Percentiles rank a stretch among this genome's conserved stretches.
These are phyloP conservation scores for Pelecanoides urinatrix DNA, from an alignment of 2,113 vertebrate species.

Conservation along the genomic window DNA sequence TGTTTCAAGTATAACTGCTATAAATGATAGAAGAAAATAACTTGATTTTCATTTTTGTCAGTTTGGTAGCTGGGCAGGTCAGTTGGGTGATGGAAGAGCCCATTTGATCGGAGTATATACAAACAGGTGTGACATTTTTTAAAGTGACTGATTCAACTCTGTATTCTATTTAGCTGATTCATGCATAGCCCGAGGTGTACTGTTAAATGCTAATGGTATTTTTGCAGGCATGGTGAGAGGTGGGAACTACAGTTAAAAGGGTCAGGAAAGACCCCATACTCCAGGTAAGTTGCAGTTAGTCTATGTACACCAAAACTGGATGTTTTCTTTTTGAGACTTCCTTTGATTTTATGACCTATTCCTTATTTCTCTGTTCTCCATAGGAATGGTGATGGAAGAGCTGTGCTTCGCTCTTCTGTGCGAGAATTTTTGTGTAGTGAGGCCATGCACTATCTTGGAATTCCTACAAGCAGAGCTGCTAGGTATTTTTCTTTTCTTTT, in stretches of 20 bases:
- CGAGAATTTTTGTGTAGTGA: conserved; percentile 84
- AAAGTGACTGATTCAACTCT: neutral
- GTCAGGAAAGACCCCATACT: conserved; percentile 85
- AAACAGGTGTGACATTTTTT: conserved; percentile 73
- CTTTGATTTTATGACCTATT: neutral
- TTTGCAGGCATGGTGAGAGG: conserved; percentile 74
- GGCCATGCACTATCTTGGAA: conserved; percentile 79
- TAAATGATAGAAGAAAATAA: neutral
- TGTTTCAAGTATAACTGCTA: neutral
- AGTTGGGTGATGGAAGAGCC: conserved; percentile 84
- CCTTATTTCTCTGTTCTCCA: neutral
- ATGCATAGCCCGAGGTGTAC: neutral
- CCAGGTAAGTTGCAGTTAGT: conserved; percentile 59
- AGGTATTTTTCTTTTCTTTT: conserved; percentile 67
- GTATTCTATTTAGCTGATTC: neutral
- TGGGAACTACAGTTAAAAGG: conserved; percentile 87
- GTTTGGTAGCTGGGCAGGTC: conserved; percentile 85
- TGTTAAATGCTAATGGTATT: neutral
- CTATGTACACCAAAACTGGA: neutral
- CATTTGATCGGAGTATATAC: conserved; percentile 78
- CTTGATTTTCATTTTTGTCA: conserved; percentile 40
- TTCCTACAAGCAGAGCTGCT: conserved; percentile 83
- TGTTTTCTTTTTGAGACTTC: neutral
- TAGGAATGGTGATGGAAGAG: conserved; percentile 82
- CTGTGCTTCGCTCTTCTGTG: conserved; percentile 80